Base-by-base conservation (phyloP, 2,888 invertebrate species). In the Hydriomena furcata region DNA sequence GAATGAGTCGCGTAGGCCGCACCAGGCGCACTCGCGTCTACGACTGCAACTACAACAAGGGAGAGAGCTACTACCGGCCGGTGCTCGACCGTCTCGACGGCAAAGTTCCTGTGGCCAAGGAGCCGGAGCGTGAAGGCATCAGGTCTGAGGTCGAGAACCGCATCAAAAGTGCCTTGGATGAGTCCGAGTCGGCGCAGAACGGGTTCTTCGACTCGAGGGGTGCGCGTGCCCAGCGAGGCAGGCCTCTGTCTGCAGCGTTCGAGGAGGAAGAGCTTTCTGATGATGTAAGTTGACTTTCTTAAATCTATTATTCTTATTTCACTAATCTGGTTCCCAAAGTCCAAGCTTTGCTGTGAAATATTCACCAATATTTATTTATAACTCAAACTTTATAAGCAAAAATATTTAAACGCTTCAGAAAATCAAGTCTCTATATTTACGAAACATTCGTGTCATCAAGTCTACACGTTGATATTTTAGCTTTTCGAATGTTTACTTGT, bases 31-130 rank as follows among this genome's bases (percentile, higher is more conserved):
- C 96, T 20, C 94, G 94, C 80, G 94, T 96, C 70, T 96, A 97
- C 79, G 95, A 96, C 73, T 95, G 95, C 80, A 96, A 96, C 82
- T 96, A 95, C 87, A 94, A 95, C 84, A 94, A 95, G 75, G 96
- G 96, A 46, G 95, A 96, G 83, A 95, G 94, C 69, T 95, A 95
- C 79, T 96, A 96, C 91, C 94, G 93, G 64, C 93, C 95, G 7
- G 94, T 95, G 60, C 84, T 96, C 35, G 95, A 95, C 76, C 92
- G 94, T 50, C 82, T 96, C 61, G 95, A 96, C 76, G 92, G 94
- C 60, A 95, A 95, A 82, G 55, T 64, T 0, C 69, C 84, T 1
- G 61, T 67, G 4, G 66, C 73, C 0, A 71, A 76, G 12, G 87
- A 87, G 54, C 77, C 84, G 0, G 86, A 87, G 12, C 81, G 82